Percentiles rank a stretch among this genome's conserved stretches.
Conservation (phyloP, 2,888 invertebrate genomes). For the Mesodorylaimus sp. region DNA sequence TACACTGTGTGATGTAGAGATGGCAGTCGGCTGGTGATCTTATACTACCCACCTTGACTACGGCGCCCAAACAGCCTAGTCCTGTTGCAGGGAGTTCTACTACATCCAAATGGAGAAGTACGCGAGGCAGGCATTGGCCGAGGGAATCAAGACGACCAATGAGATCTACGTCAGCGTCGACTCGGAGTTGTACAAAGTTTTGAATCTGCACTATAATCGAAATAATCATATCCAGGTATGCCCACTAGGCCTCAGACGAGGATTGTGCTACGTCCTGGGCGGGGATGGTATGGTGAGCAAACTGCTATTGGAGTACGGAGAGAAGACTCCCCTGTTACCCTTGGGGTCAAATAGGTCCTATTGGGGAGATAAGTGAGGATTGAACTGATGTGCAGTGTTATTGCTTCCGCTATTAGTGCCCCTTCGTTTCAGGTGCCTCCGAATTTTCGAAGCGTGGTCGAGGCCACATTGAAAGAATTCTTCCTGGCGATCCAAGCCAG, state of each 20-base stretch:
- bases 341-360: background rate
- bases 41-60: no score
- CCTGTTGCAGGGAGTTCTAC: slow-evolving; percentile 74
- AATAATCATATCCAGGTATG: slow-evolving; percentile 80
- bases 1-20: no score
- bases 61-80: no score
- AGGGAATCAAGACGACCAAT: slow-evolving; percentile 77
- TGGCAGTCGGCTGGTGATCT: no score
- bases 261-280: no score
- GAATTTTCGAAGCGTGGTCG: slow-evolving; percentile 87
- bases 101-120: slow-evolving; percentile 99
- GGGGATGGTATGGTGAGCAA: no score
- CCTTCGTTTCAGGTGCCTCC: slow-evolving; percentile 63
- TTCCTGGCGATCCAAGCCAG: slow-evolving; percentile 91
- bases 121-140: slow-evolving; percentile 88
- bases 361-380: no score
- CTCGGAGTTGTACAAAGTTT: slow-evolving; percentile 87
- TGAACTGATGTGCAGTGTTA: no score
- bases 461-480: slow-evolving; percentile 93
- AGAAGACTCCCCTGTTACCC: background rate
- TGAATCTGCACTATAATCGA: slow-evolving; percentile 95
- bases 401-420: no score
- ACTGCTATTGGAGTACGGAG: no score
- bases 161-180: slow-evolving; percentile 83
- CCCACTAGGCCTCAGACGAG: no score